phyloP scores from a whole-genome alignment of 2,888 invertebrate genomes.

The Pseudolycoriella hygida region DNA sequence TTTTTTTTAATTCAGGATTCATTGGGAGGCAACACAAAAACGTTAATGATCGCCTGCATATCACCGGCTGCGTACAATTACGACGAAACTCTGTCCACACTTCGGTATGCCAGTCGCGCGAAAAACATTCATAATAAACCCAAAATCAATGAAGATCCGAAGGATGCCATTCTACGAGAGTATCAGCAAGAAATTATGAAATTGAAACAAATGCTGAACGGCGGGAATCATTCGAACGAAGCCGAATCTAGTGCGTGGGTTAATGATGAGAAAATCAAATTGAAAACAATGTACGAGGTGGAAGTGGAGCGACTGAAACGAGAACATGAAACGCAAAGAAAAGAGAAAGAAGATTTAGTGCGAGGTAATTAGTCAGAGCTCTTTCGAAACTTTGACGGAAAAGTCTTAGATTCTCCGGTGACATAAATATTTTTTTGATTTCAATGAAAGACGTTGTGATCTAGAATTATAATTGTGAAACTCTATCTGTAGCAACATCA shows the following conservation, averaged over 20 bases:
- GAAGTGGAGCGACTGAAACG: constrained; percentile 28
- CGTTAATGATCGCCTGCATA: constrained; percentile 73
- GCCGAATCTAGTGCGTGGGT: constrained; percentile 11
- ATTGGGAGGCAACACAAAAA: constrained; percentile 73
- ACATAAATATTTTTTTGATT: no score
- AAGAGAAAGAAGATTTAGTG: constrained; percentile 16
- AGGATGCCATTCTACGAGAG: constrained; percentile 67
- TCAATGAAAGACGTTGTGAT: no score
- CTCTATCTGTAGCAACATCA: no score
- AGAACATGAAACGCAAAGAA: constrained; percentile 16
- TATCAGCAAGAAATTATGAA: constrained; percentile 71
- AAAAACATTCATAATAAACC: constrained; percentile 77
- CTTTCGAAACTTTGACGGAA: no score
- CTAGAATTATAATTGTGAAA: no score
- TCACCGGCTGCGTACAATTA: constrained; percentile 70
- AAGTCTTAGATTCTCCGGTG: no score
- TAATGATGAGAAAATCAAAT: constrained; percentile 29
- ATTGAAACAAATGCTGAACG: constrained; percentile 33
- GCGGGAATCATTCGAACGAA: not conserved
- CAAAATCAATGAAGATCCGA: constrained; percentile 75
- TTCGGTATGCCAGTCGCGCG: constrained; percentile 69
- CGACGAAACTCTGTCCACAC: constrained; percentile 65
- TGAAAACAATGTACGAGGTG: constrained; percentile 19
- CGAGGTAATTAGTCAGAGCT: constrained; percentile 9
- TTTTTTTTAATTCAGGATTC: constrained; percentile 38